Percentiles rank a stretch among this genome's conserved stretches.
phyloP scores from a whole-genome alignment of 2,113 vertebrate species.

The Salvelinus alpinus region DNA sequence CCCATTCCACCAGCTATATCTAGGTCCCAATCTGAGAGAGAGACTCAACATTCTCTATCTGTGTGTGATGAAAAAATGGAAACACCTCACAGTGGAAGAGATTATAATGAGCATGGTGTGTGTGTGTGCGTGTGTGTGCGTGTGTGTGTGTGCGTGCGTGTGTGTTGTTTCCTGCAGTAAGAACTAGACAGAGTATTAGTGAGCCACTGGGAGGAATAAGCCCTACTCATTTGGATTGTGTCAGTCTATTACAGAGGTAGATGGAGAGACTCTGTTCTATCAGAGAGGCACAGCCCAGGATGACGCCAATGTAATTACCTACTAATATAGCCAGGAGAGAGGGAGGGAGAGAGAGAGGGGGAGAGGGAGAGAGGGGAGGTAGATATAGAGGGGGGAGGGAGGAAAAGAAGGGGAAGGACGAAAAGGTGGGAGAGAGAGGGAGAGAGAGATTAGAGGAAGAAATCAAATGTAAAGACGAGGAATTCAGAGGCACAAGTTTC shows the following conservation, averaged over 20 bases:
- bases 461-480: not conserved
- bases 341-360: slow-evolving; percentile 12
- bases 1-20: slow-evolving; percentile 46
- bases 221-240: slow-evolving; percentile 52
- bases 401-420: not conserved
- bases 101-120: slow-evolving; percentile 62
- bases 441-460: not conserved
- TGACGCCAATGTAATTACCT: slow-evolving; percentile 53
- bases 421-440: not conserved
- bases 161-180: not conserved
- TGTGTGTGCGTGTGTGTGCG: slow-evolving; percentile 2
- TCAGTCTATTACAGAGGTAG: slow-evolving; percentile 38
- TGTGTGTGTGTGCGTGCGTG: not conserved
- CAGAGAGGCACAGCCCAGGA: slow-evolving; percentile 52
- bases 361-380: slow-evolving; percentile 2
- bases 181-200: slow-evolving; percentile 14
- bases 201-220: slow-evolving; percentile 24
- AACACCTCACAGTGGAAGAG: slow-evolving; percentile 54
- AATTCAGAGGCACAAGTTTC: not conserved
- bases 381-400: not conserved
- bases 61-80: slow-evolving; percentile 54
- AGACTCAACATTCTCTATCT: slow-evolving; percentile 39
- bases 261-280: slow-evolving; percentile 51
- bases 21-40: slow-evolving; percentile 58
- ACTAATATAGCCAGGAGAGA: slow-evolving; percentile 48